A percentile compares a stretch with the other conserved stretches of the same genome.
Evolutionary conservation across 1,140 invertebrate genomes (phyloP).

Genomic region (Pseudomyrmex dendroicus): DNA sequence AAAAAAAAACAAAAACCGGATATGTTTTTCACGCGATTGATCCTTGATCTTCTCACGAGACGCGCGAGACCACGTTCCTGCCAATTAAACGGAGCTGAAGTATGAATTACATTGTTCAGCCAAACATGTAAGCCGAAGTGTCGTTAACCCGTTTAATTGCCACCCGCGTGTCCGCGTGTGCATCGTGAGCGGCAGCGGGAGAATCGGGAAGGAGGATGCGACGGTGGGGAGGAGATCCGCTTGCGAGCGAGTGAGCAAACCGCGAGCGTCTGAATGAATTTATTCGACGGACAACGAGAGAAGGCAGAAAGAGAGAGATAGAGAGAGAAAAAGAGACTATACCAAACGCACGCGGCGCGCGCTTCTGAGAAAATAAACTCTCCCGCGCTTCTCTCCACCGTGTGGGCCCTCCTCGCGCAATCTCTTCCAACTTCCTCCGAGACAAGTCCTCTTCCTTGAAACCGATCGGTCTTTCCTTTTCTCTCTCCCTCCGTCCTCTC

Average conservation of each 20-base stretch:
- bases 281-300: conserved; percentile 62
- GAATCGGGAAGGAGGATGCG: not conserved
- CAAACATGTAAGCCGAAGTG: conserved; percentile 47
- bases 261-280: conserved; percentile 58
- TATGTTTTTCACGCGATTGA: conserved; percentile 17
- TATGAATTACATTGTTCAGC: conserved; percentile 34
- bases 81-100: conserved; percentile 32
- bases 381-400: conserved; percentile 63
- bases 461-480: conserved; percentile 53
- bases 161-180: conserved; percentile 25
- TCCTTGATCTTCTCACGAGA: conserved; percentile 22
- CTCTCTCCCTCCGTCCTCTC: not conserved
- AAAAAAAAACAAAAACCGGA: not conserved
- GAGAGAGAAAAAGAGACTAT: conserved; percentile 40
- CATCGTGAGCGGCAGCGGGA: not conserved
- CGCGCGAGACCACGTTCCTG: not conserved
- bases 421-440: conserved; percentile 52
- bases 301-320: not conserved
- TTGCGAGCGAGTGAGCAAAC: conserved; percentile 30
- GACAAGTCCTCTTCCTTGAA: conserved; percentile 66
- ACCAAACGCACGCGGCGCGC: conserved; percentile 38
- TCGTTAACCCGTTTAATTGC: conserved; percentile 59
- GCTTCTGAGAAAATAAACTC: conserved; percentile 74
- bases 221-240: not conserved
- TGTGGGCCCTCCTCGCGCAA: conserved; percentile 31